Percentiles rank a stretch among this genome's conserved stretches.
Conservation (phyloP, 2,888 invertebrate genomes). For the Lydus trimaculatus region DNA sequence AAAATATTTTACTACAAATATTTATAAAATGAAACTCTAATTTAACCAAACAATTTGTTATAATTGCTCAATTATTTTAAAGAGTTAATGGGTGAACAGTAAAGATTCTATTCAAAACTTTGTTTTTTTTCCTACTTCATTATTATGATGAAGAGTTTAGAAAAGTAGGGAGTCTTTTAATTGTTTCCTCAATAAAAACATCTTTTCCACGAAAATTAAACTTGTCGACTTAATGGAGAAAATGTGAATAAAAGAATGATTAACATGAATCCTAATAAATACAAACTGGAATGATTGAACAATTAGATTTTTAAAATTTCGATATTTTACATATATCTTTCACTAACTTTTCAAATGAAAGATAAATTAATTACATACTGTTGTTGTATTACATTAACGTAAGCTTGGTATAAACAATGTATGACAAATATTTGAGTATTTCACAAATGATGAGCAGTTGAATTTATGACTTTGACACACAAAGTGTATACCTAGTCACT, state of each 20-base stretch:
- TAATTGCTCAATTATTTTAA: slow-evolving; percentile 9
- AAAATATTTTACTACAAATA: slow-evolving; percentile 15
- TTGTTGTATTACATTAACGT: not conserved
- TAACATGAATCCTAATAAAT: not conserved
- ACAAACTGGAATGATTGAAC: not conserved
- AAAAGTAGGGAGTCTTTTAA: slow-evolving; percentile 1
- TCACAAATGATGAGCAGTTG: not conserved
- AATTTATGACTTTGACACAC: slow-evolving; percentile 1
- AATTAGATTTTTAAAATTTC: too few species aligned
- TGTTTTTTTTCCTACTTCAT: not conserved
- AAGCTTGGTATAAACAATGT: not conserved
- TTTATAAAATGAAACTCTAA: slow-evolving; percentile 6
- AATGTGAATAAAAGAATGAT: not conserved
- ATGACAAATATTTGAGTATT: slow-evolving; percentile 1
- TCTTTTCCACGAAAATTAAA: slow-evolving; percentile 13
- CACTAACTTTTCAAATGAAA: not conserved
- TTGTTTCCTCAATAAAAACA: slow-evolving; percentile 10
- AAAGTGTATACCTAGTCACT: not conserved
- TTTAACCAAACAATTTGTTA: not conserved
- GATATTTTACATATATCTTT: too few species aligned
- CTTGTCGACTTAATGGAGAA: not conserved
- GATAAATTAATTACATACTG: not conserved
- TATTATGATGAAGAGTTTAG: slow-evolving; percentile 9
- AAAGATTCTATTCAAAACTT: not conserved
- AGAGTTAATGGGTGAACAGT: not conserved